Evolutionary conservation across 2,797 vertebrate species (phyloP).

Genomic region (Scolopax rusticola): DNA sequence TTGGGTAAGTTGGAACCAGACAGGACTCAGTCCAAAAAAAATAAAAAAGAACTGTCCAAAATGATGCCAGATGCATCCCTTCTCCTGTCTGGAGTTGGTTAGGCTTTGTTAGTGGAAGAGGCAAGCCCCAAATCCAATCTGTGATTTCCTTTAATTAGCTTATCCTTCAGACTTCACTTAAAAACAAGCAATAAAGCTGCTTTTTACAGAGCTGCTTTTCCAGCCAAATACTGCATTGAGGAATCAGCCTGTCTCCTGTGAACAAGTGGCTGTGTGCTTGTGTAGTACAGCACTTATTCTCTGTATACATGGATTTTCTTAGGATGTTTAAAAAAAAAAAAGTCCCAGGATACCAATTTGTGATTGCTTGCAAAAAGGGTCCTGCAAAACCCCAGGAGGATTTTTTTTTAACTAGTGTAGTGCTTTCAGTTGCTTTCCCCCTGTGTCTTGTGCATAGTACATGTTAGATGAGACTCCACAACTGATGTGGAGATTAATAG

Average conservation of each 20-base stretch:
- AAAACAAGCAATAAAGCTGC: background rate
- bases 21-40: rapidly evolving
- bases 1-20: background rate
- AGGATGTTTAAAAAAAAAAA: background rate
- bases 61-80: background rate
- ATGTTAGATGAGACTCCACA: background rate
- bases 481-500: background rate
- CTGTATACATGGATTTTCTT: background rate
- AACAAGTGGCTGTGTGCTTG: background rate
- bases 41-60: background rate
- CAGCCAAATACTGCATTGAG: background rate
- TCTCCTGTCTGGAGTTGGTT: background rate
- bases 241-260: background rate
- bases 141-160: background rate
- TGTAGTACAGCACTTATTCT: background rate
- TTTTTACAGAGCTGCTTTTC: background rate
- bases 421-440: background rate
- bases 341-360: rapidly evolving
- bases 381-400: background rate
- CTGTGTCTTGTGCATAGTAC: background rate
- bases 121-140: background rate
- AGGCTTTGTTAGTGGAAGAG: background rate
- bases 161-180: background rate
- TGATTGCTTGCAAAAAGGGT: background rate
- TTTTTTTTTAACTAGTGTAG: background rate